Evolutionary conservation across 2,888 invertebrate genomes (phyloP).

Genomic region (Scaeva pyrastri): DNA sequence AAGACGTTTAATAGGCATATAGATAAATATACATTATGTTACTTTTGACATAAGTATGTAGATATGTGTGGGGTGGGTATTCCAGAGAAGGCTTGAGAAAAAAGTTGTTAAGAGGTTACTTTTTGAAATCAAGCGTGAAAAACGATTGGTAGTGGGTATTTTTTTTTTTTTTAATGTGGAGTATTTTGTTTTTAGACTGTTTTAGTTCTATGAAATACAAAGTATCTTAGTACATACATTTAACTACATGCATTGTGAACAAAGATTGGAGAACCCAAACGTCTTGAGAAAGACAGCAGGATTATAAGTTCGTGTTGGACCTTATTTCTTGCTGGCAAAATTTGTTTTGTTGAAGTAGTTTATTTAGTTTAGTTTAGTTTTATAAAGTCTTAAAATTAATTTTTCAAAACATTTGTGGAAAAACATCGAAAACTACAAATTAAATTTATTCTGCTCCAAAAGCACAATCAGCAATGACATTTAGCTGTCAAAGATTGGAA

Average conservation of each 20-base stretch:
- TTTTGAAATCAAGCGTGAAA: conserved; percentile 60
- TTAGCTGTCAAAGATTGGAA: too few species aligned
- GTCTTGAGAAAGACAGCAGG: neutral
- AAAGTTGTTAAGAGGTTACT: conserved; percentile 47
- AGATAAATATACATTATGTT: neutral
- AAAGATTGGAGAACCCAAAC: neutral
- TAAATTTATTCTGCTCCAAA: too few species aligned
- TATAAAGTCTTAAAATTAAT: too few species aligned
- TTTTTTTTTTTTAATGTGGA: neutral
- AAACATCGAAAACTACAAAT: too few species aligned
- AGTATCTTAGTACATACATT: neutral
- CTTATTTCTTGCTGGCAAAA: neutral
- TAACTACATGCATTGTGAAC: neutral
- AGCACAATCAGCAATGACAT: too few species aligned
- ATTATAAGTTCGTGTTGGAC: neutral
- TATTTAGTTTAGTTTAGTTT: too few species aligned
- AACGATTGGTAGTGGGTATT: conserved; percentile 41
- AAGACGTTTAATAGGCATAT: conserved; percentile 26
- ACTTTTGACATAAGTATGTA: conserved; percentile 9
- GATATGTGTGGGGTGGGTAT: too few species aligned
- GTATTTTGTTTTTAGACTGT: neutral
- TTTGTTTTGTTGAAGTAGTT: too few species aligned
- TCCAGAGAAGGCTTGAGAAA: neutral
- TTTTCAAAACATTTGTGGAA: too few species aligned
- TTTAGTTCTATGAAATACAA: neutral